Percentiles rank a stretch among this genome's conserved stretches.
Conservation (phyloP, 2,888 invertebrate species). For the Deroplatys truncata region DNA sequence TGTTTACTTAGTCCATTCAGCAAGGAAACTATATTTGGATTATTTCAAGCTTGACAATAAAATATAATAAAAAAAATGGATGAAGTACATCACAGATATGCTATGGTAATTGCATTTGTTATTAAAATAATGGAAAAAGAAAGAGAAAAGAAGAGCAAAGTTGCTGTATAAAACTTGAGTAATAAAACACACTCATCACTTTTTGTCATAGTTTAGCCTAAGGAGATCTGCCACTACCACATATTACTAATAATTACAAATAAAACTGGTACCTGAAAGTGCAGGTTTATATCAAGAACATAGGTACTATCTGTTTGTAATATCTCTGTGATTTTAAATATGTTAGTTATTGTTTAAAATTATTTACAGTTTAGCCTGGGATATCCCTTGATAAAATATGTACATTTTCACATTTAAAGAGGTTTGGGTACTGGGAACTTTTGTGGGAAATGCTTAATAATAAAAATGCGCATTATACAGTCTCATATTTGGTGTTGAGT, state of each 20-base stretch:
- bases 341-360: background rate
- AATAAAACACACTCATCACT: background rate
- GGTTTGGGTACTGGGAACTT: background rate
- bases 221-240: too few relatives aligned
- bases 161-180: background rate
- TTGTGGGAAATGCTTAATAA: background rate
- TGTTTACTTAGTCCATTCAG: background rate
- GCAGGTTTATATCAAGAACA: background rate
- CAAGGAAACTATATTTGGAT: background rate
- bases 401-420: background rate
- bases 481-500: slow-evolving; percentile 6
- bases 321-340: background rate
- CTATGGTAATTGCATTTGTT: too few relatives aligned
- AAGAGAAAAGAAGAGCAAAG: background rate
- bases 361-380: background rate
- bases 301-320: background rate
- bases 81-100: too few relatives aligned
- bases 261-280: background rate
- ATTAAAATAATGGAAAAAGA: background rate
- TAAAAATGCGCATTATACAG: background rate
- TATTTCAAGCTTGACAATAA: background rate
- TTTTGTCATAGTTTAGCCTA: too few relatives aligned
- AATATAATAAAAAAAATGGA: background rate
- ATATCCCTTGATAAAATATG: background rate
- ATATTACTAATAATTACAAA: background rate